These are phyloP conservation scores for Drosophila affinis DNA, from an alignment of 2,888 invertebrate genomes.

Conservation along the genomic window DNA sequence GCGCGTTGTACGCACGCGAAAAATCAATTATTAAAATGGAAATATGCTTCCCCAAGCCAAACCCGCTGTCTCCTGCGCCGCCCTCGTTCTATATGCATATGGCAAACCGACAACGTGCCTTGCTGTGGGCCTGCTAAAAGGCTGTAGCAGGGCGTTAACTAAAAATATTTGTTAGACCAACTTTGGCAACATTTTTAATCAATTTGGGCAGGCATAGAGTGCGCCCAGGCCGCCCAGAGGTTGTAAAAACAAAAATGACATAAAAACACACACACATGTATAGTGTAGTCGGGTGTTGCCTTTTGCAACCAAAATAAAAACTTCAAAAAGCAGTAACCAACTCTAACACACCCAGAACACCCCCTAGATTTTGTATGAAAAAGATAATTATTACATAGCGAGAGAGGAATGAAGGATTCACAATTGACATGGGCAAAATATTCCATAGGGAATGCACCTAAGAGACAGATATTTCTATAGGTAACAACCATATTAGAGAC, in stretches of 20 bases:
- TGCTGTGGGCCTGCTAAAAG: slow-evolving; percentile 20
- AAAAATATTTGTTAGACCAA: slow-evolving; percentile 59
- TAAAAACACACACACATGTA: slow-evolving; percentile 16
- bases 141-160: slow-evolving; percentile 43
- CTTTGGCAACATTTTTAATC: slow-evolving; percentile 68
- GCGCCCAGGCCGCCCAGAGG: neutral
- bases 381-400: neutral
- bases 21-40: slow-evolving; percentile 76
- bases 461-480: too few relatives aligned
- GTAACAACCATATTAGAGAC: too few relatives aligned
- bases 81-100: slow-evolving; percentile 59
- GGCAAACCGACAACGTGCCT: slow-evolving; percentile 52
- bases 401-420: slow-evolving; percentile 7
- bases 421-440: neutral
- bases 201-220: slow-evolving; percentile 47
- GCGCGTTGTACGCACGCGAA: slow-evolving; percentile 65
- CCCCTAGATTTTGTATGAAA: neutral
- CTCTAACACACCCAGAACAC: neutral
- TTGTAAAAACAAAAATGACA: slow-evolving; percentile 51
- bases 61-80: slow-evolving; percentile 30
- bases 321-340: slow-evolving; percentile 28
- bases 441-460: too few relatives aligned
- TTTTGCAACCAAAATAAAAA: slow-evolving; percentile 19
- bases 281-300: neutral
- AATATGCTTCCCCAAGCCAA: slow-evolving; percentile 46